Conservation (phyloP, 2,113 vertebrate species). For the Channa argus region DNA sequence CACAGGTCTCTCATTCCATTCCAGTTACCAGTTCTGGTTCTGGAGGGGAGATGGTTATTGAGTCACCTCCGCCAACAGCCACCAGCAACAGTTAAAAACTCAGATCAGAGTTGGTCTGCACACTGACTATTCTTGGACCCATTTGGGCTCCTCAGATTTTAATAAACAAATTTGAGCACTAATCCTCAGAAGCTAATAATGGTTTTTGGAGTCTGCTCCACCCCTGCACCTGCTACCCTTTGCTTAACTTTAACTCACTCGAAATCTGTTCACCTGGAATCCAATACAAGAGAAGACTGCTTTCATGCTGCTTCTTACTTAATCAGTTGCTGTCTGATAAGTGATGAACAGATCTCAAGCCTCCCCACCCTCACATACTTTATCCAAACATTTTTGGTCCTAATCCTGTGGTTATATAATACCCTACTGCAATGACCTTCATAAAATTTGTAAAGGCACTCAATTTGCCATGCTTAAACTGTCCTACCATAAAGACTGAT, state of each 20-base stretch:
- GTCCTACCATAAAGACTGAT: slow-evolving; percentile 68
- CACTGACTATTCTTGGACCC: slow-evolving; percentile 76
- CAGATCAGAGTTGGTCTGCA: slow-evolving; percentile 76
- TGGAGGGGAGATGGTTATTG: slow-evolving; percentile 66
- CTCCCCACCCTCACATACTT: slow-evolving; percentile 36
- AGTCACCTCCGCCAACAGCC: slow-evolving; percentile 71
- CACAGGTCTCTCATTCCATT: slow-evolving; percentile 61
- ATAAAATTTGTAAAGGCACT: slow-evolving; percentile 68
- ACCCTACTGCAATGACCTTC: slow-evolving; percentile 58
- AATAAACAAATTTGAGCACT: slow-evolving; percentile 82
- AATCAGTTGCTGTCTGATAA: slow-evolving; percentile 56
- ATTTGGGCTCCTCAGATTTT: slow-evolving; percentile 80
- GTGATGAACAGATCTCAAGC: slow-evolving; percentile 48
- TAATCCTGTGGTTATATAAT: slow-evolving; percentile 71
- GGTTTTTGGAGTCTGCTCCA: slow-evolving; percentile 70
- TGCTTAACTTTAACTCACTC: slow-evolving; percentile 64
- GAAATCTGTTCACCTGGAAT: slow-evolving; percentile 62
- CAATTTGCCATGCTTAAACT: slow-evolving; percentile 67
- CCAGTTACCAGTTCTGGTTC: slow-evolving; percentile 55
- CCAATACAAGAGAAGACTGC: slow-evolving; percentile 54
- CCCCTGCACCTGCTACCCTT: slow-evolving; percentile 52
- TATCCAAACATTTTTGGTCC: slow-evolving; percentile 60
- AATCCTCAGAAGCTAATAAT: slow-evolving; percentile 80
- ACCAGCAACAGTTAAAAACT: slow-evolving; percentile 83
- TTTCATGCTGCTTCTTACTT: slow-evolving; percentile 66